Evolutionary conservation across 2,797 vertebrate species (phyloP).

Genomic region (Prionace glauca): DNA sequence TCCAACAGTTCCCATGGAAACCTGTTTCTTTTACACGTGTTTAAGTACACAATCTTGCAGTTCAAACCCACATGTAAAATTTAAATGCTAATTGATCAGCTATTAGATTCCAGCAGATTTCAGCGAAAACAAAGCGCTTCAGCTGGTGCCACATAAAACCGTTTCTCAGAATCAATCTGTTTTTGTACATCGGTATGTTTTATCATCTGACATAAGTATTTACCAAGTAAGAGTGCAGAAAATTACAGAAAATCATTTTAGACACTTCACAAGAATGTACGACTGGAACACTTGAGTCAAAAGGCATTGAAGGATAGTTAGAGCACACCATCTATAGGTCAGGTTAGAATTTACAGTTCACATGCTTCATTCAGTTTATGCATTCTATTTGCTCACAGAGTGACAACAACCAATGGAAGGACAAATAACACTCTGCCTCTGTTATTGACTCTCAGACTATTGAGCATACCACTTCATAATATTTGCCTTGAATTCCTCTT

Average conservation of each 20-base stretch:
- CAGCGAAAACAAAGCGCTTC: neutral
- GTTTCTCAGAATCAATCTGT: neutral
- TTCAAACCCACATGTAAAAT: neutral
- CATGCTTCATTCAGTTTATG: neutral
- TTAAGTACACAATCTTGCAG: neutral
- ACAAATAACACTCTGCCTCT: neutral
- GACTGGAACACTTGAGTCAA: neutral
- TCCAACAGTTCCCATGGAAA: neutral
- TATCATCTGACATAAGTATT: neutral
- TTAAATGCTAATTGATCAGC: neutral
- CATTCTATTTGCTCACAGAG: neutral
- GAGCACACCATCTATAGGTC: constrained; percentile 5
- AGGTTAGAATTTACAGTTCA: neutral
- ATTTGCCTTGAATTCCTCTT: neutral
- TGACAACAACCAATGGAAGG: neutral
- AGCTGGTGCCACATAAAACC: neutral
- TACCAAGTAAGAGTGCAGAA: neutral
- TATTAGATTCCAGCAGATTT: neutral
- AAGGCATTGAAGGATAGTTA: neutral
- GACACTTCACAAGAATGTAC: neutral
- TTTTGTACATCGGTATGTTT: neutral
- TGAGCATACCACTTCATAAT: neutral
- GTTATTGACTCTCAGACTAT: neutral
- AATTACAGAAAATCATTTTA: neutral
- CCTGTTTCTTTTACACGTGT: neutral